Evolutionary conservation across 2,113 vertebrate species (phyloP), one percentile per base, ranked within the genome.

Genomic region (Semicossyphus pulcher): DNA sequence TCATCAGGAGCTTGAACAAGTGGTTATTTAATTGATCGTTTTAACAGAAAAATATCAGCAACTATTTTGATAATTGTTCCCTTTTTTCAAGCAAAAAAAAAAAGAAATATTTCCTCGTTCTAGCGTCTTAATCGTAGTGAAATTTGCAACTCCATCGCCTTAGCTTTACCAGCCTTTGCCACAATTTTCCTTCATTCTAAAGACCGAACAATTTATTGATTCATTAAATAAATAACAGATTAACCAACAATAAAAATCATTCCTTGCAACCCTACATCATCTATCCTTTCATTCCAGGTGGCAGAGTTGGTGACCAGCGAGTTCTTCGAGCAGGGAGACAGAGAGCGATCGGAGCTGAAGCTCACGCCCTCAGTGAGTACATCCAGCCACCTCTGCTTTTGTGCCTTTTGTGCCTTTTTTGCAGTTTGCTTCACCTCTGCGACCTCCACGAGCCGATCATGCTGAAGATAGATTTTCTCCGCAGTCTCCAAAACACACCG

Each of bases 311-410:
- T 99, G 84, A 99, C 98, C 74, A 98, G 95, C 7, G 98, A 99
- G 89, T 99, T 99, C 92, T 99, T 99, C 42, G 98, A 99, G 92
- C 97, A 99, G 94, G 98, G 98, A 59, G 98, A 99, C 94, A 92
- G 98, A 90, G 97, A 99, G 87, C 91, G 98, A 88, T 94, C 96
- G 1, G 97, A 99, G 86, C 95, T 99, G 85, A 99, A 99, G 90
- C 95, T 99, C 85, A 99, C 94, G 0, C 98, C 98, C 71, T 98
- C 97, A 2, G 98, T 99, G 95, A 98, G 97, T 90, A 31, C 56
- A 61, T 11, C 2, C 23, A 36, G 36, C 37, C 28, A 4, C 44
- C 69, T 69, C 61, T 37, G 29, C 14, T 71, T 78, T 68, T 47
- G n/a, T 64, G 49, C 49, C 62, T 67, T 69, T 51, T 70, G 54